Conservation (phyloP, 2,113 vertebrate genomes). For the Platichthys stellatus region DNA sequence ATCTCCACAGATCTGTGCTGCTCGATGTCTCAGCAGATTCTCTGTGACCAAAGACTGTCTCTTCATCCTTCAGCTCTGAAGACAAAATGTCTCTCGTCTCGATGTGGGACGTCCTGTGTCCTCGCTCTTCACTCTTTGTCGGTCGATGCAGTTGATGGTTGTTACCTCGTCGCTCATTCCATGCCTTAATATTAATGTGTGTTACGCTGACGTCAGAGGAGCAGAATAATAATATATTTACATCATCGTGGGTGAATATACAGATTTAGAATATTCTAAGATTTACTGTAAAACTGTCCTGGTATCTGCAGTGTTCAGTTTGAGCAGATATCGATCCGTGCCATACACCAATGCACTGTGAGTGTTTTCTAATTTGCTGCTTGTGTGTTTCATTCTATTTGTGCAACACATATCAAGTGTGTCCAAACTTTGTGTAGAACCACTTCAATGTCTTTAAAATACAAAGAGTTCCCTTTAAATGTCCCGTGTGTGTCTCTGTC, state of each 20-base stretch:
- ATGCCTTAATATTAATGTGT: constrained; percentile 58
- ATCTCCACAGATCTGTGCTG: neutral
- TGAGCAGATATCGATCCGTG: constrained; percentile 30
- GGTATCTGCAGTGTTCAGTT: neutral
- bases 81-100: neutral
- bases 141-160: constrained; percentile 36
- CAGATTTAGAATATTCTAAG: neutral
- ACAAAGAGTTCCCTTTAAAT: constrained; percentile 43
- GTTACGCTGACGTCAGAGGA: neutral
- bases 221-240: neutral
- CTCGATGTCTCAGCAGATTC: too few species aligned
- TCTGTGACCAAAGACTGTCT: neutral
- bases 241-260: neutral
- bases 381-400: neutral
- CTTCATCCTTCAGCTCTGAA: neutral
- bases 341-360: constrained; percentile 70
- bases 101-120: too few species aligned
- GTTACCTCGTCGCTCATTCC: constrained; percentile 58
- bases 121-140: neutral
- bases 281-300: neutral
- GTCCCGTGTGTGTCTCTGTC: constrained; percentile 31
- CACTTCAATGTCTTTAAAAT: neutral
- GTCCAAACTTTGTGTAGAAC: too few species aligned
- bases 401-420: neutral
- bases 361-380: constrained; percentile 21